Base-by-base conservation (phyloP, 1,140 invertebrate species). In the Sarcophaga peregrina region DNA sequence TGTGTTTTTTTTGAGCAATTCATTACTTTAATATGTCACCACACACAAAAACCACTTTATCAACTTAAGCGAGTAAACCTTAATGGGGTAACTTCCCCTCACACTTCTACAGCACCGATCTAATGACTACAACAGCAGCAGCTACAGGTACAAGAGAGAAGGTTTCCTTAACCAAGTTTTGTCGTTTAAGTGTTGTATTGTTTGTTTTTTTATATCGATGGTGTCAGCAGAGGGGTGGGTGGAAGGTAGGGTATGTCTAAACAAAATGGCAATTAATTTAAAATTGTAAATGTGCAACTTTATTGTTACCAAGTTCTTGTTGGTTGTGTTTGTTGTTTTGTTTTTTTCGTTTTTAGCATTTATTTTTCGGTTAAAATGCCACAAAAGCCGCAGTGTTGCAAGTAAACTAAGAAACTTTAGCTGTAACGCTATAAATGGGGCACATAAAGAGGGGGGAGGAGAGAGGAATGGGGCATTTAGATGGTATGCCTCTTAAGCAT, bases 251-350 rank as follows among this genome's bases (percentile, higher is more conserved):
- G 25, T 1, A 37, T 37, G 25, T 37, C 62, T n/a, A 13, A 68
- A 68, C 62, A 68, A 68, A 68, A 68, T 68, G 62, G 62, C 62
- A 68, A 68, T 68, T 68, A 68, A 68, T 68, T 68, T 68, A 68
- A 68, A 68, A 68, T 68, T 68, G 62, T 68, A 68, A 68, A 68
- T 68, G 17, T 68, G 62, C 62, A 68, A 68, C 62, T 68, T 68
- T 68, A 58, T 58, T 58, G 7, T 37, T 37, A 37, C 25, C 25
- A 37, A 37, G 25, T 37, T 37, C 25, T 37, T 37, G 25, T 37
- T 37, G 25, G 1, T 37, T 37, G 1, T 37, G 25, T 37, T 58
- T 58, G 1, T 58, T 1, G 54, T n/a, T 58, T 13, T 62, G 54
- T 62, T 37, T 37, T 37, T 37, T 4, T 37, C 4, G 25, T 37